Conservation (phyloP, 2,113 vertebrate species). For the Lophura nycthemera region DNA sequence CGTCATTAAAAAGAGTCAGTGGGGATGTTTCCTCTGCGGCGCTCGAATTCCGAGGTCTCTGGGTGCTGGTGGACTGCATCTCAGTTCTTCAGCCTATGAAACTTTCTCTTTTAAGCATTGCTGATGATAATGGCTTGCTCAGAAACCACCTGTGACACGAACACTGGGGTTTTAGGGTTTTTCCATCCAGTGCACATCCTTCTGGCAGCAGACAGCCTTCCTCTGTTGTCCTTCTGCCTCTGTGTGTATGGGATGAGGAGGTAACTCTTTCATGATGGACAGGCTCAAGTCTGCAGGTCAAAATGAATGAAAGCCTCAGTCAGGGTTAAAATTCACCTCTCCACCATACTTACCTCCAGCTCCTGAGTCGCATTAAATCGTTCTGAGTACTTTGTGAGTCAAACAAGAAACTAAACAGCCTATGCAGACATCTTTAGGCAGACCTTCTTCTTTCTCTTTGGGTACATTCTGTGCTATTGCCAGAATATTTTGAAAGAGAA, state of each 20-base stretch:
- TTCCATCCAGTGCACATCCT: background rate
- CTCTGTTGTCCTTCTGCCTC: background rate
- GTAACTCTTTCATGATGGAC: background rate
- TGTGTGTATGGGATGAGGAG: background rate
- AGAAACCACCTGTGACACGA: background rate
- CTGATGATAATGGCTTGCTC: background rate
- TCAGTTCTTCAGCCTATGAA: background rate
- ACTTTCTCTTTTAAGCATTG: background rate
- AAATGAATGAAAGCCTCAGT: background rate
- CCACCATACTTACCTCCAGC: rapidly evolving
- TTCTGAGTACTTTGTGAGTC: background rate
- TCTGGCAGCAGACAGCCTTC: background rate
- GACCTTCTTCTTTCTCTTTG: background rate
- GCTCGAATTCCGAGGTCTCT: background rate
- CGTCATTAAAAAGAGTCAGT: background rate
- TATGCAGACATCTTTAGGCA: constrained; percentile 3
- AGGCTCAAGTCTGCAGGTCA: background rate
- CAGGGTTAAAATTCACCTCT: background rate
- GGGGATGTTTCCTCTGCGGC: rapidly evolving
- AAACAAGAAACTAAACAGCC: background rate
- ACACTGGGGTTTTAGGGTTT: background rate
- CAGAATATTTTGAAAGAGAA: constrained; percentile 38
- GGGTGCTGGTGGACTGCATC: background rate
- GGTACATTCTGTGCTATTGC: background rate
- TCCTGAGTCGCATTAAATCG: background rate